Conservation (phyloP, 2,113 vertebrate genomes). For the Nibea albiflora region DNA sequence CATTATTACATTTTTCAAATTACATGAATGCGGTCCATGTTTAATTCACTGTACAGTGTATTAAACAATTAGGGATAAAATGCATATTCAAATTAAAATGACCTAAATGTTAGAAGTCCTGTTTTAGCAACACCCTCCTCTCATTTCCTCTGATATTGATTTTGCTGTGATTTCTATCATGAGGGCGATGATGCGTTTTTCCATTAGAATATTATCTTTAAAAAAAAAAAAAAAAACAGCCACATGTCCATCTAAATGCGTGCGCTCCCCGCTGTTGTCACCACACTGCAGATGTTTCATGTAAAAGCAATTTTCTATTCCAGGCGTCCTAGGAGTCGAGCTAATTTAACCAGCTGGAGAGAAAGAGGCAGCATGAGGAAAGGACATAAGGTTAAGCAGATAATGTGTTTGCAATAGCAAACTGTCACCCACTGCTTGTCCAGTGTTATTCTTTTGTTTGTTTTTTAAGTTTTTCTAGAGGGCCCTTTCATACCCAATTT, state of each 20-base stretch:
- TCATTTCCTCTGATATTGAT: conserved; percentile 71
- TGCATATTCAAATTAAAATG: conserved; percentile 19
- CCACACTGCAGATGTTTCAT: conserved; percentile 58
- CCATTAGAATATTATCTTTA: conserved; percentile 40
- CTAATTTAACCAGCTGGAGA: conserved; percentile 81
- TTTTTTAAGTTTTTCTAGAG: conserved; percentile 67
- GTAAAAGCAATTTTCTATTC: conserved; percentile 76
- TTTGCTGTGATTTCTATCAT: conserved; percentile 53
- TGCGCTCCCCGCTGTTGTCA: conserved; percentile 42
- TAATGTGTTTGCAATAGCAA: conserved; percentile 74
- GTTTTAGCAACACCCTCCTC: conserved; percentile 32
- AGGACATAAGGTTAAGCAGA: conserved; percentile 82
- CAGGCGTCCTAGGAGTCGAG: conserved; percentile 63
- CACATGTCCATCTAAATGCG: conserved; percentile 31
- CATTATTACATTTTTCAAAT: not conserved
- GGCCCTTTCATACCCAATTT: conserved; percentile 56
- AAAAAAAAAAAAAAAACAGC: conserved; percentile 55
- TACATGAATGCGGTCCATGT: conserved; percentile 8
- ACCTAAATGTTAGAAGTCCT: conserved; percentile 4
- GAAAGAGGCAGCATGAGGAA: conserved; percentile 62
- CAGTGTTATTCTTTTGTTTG: conserved; percentile 65
- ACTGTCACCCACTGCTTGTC: conserved; percentile 47
- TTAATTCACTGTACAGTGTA: conserved; percentile 16
- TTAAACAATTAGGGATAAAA: conserved; percentile 28
- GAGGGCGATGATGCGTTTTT: conserved; percentile 46